Evolutionary conservation across 2,113 vertebrate species (phyloP).

Genomic region (Otus sunia): DNA sequence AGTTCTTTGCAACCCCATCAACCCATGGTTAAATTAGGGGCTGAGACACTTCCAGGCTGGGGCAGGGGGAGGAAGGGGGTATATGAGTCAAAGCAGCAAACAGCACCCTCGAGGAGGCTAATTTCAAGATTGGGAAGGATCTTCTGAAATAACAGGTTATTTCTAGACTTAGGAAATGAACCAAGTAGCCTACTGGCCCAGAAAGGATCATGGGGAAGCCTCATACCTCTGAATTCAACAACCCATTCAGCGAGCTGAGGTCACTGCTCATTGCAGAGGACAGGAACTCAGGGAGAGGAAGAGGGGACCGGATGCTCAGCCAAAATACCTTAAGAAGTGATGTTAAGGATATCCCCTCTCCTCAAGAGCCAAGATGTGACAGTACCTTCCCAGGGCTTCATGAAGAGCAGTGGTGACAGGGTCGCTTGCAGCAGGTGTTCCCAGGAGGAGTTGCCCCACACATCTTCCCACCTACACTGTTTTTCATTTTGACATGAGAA

Average conservation of each 20-base stretch:
- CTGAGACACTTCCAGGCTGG: neutral
- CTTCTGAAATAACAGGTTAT: conserved; percentile 41
- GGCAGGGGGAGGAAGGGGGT: neutral
- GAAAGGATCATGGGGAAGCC: neutral
- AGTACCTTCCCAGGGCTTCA: neutral
- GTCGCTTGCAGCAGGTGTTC: neutral
- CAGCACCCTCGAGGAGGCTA: neutral
- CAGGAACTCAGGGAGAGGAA: conserved; percentile 64
- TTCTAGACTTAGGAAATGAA: conserved; percentile 55
- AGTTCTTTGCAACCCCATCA: neutral
- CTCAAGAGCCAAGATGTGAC: conserved; percentile 57
- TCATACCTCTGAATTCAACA: neutral
- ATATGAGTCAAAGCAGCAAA: neutral
- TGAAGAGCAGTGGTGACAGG: neutral
- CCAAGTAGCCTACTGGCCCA: neutral
- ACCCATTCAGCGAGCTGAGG: neutral
- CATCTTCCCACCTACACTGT: neutral
- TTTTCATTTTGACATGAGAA: neutral
- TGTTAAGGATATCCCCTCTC: conserved; percentile 69
- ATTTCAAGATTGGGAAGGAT: neutral
- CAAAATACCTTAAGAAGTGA: conserved; percentile 54
- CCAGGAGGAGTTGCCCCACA: neutral
- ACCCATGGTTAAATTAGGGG: neutral
- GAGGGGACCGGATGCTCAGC: conserved; percentile 43
- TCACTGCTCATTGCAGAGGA: conserved; percentile 19